Percentiles rank a stretch among this genome's conserved stretches.
These are phyloP conservation scores for Pollenia labialis DNA, from an alignment of 2,888 invertebrate genomes.

Conservation along the genomic window DNA sequence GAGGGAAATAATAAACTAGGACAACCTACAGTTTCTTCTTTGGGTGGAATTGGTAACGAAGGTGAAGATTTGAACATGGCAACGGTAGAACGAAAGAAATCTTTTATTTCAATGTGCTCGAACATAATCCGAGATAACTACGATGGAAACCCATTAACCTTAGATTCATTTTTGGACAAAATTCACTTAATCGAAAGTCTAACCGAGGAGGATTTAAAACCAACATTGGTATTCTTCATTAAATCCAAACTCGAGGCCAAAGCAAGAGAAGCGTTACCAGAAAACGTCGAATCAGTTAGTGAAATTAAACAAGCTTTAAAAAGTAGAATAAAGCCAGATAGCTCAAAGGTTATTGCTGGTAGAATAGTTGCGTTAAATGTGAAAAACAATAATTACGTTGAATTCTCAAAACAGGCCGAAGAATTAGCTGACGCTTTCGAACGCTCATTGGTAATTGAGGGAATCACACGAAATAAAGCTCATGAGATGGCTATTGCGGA, in stretches of 20 bases:
- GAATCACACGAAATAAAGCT: slow-evolving; percentile 40
- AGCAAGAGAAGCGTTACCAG: slow-evolving; percentile 1
- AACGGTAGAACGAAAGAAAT: slow-evolving; percentile 29
- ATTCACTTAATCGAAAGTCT: too few species aligned
- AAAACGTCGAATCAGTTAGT: background rate
- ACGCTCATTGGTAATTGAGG: slow-evolving; percentile 40
- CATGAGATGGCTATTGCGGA: background rate
- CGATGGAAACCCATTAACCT: background rate
- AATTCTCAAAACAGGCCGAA: slow-evolving; percentile 48
- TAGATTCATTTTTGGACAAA: too few species aligned
- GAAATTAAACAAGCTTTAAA: slow-evolving; percentile 10
- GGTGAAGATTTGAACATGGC: slow-evolving; percentile 6
- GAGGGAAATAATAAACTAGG: too few species aligned
- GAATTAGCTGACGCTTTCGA: slow-evolving; percentile 48
- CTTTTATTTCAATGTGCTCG: slow-evolving; percentile 21
- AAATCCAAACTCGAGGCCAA: slow-evolving; percentile 7
- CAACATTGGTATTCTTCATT: background rate
- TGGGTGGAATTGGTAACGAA: background rate
- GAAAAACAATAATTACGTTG: slow-evolving; percentile 7
- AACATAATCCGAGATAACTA: slow-evolving; percentile 34
- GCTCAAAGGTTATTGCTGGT: slow-evolving; percentile 22
- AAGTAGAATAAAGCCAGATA: slow-evolving; percentile 26
- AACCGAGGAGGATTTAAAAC: too few species aligned
- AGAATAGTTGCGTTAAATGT: slow-evolving; percentile 49
- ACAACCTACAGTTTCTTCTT: too few species aligned